These are phyloP conservation scores for Zaprionus obscuricornis DNA, from an alignment of 2,888 invertebrate genomes.

Conservation along the genomic window DNA sequence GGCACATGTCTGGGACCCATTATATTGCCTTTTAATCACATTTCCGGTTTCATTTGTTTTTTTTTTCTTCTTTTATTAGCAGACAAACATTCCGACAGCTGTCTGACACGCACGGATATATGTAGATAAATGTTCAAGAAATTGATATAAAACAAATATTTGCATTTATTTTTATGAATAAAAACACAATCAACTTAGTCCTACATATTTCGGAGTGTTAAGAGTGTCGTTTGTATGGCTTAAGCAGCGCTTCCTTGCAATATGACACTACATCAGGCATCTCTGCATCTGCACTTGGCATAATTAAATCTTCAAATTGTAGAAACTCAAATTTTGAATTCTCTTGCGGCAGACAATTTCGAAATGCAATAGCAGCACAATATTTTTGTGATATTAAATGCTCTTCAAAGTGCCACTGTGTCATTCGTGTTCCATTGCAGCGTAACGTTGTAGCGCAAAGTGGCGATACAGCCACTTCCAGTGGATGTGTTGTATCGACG, in stretches of 20 bases:
- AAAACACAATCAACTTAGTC: conserved; percentile 6
- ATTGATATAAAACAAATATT: conserved; percentile 21
- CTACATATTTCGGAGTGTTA: background rate
- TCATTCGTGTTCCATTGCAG: conserved; percentile 85
- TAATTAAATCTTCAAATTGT: conserved; percentile 86
- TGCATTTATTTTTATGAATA: conserved; percentile 56
- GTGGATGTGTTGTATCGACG: conserved; percentile 85
- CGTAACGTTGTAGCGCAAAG: conserved; percentile 88
- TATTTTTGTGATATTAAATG: conserved; percentile 89
- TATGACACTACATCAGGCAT: conserved; percentile 65
- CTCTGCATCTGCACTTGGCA: conserved; percentile 69
- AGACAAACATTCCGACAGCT: conserved; percentile 47
- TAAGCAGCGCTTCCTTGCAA: conserved; percentile 70
- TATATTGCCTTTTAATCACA: conserved; percentile 70
- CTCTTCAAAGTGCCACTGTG: conserved; percentile 93
- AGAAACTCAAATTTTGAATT: conserved; percentile 85
- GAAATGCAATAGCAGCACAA: conserved; percentile 90
- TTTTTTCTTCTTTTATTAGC: conserved; percentile 23
- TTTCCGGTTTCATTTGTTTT: conserved; percentile 59
- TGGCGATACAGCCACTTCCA: conserved; percentile 83
- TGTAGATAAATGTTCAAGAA: conserved; percentile 7
- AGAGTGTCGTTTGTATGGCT: conserved; percentile 65
- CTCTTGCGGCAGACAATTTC: conserved; percentile 74
- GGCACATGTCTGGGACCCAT: conserved; percentile 64
- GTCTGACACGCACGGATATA: conserved; percentile 17